Percentiles rank a stretch among this genome's conserved stretches.
phyloP scores from a whole-genome alignment of 92 coral and sea anemone genomes.

The Zoanthus gigantus region DNA sequence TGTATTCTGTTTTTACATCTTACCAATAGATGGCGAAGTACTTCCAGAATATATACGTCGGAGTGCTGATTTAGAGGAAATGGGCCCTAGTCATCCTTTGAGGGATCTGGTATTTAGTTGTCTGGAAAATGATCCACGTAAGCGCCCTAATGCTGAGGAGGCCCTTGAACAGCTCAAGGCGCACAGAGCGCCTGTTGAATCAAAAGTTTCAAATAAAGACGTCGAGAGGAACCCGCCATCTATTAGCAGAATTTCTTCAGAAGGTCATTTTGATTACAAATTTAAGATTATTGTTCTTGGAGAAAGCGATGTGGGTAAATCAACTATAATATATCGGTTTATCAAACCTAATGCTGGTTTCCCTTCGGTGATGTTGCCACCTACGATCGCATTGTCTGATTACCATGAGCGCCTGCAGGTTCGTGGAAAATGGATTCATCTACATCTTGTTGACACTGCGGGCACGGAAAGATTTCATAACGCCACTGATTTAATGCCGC shows the following conservation, averaged over 20 bases:
- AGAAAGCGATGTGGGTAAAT: slow-evolving; percentile 75
- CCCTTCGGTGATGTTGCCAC: not conserved
- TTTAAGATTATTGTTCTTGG: slow-evolving; percentile 83
- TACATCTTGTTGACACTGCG: slow-evolving; percentile 79
- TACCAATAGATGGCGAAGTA: slow-evolving; percentile 69
- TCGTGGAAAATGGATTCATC: slow-evolving; percentile 74
- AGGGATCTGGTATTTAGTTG: slow-evolving; percentile 71
- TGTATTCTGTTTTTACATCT: not conserved
- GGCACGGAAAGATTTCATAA: slow-evolving; percentile 59
- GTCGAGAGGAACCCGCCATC: slow-evolving; percentile 5
- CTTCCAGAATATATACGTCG: slow-evolving; percentile 76
- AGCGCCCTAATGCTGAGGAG: slow-evolving; percentile 72
- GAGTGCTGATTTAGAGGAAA: slow-evolving; percentile 81
- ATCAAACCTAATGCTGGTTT: slow-evolving; percentile 57
- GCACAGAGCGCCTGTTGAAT: slow-evolving; percentile 13
- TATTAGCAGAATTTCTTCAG: slow-evolving; percentile 44
- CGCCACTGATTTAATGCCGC: slow-evolving; percentile 57
- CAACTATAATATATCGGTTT: slow-evolving; percentile 77
- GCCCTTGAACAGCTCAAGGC: slow-evolving; percentile 53
- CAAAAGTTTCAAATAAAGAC: slow-evolving; percentile 22
- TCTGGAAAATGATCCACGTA: slow-evolving; percentile 75
- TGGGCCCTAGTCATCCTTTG: slow-evolving; percentile 87
- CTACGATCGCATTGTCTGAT: slow-evolving; percentile 62
- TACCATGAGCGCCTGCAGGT: slow-evolving; percentile 75
- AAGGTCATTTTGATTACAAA: slow-evolving; percentile 65